phyloP scores from a whole-genome alignment of 2,797 vertebrate genomes.

The Fistularia commersonii region DNA sequence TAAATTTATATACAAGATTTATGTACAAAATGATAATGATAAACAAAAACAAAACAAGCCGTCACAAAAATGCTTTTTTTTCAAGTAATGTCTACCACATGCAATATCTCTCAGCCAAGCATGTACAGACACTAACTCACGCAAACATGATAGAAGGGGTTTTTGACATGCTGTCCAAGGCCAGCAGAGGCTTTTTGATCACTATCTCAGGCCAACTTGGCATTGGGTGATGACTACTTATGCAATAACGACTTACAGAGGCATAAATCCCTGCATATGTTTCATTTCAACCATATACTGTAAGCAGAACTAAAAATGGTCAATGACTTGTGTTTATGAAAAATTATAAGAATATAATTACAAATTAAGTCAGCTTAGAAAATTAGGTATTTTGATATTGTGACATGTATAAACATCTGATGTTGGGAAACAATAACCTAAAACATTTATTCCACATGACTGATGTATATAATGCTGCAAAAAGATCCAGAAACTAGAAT shows the following conservation, averaged over 20 bases:
- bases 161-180: slow-evolving; percentile 57
- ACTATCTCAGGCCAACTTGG: slow-evolving; percentile 48
- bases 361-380: no score
- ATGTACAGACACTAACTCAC: slow-evolving; percentile 25
- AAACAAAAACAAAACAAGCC: slow-evolving; percentile 7
- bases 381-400: no score
- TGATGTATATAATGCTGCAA: slow-evolving; percentile 18
- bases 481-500: slow-evolving; percentile 2
- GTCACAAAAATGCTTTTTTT: slow-evolving; percentile 3
- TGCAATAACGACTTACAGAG: slow-evolving; percentile 63
- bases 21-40: no score
- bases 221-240: slow-evolving; percentile 62
- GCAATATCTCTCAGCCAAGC: slow-evolving; percentile 24
- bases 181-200: slow-evolving; percentile 64
- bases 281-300: slow-evolving; percentile 42
- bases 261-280: slow-evolving; percentile 69
- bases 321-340: no score
- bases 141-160: slow-evolving; percentile 37
- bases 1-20: no score
- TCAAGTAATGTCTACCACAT: slow-evolving; percentile 23
- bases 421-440: no score
- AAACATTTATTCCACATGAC: no score
- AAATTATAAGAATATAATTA: no score
- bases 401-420: no score
- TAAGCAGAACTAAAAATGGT: slow-evolving; percentile 5